Evolutionary conservation across 2,797 vertebrate genomes (phyloP), one percentile per base, ranked within the genome.

Genomic region (Phrynocephalus vlangalii): DNA sequence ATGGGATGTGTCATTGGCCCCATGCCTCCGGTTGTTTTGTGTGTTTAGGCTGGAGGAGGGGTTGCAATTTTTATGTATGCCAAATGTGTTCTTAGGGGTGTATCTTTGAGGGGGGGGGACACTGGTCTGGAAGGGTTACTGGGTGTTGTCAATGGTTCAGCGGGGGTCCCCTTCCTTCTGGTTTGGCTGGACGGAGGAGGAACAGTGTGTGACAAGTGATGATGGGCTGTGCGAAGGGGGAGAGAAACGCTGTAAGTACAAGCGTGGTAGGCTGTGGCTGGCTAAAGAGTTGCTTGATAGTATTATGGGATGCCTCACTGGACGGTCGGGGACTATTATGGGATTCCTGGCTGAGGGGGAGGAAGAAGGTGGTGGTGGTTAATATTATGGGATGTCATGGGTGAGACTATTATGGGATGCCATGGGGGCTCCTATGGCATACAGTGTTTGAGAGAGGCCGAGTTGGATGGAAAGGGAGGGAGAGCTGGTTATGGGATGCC

Each of bases 351-450:
- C 63, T 87, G 71, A 82, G 88, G 88, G 78, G 30, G 6, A 38
- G 50, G 77, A 38, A 73, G 75, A 56, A 18, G 26, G 77, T 48
- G 82, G 75, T 38, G 73, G 86, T 38, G 18, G 66, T 86, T 91
- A 90, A 79, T 95, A 97, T 97, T 97, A 97, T 97, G 96, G 97
- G 96, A 96, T 96, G 90, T 96, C 92, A 94, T 82, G 67, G 80
- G 92, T 88, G 89, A 87, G 92, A 26, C 60, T 96, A 96, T 96
- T 96, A 95, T 95, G 94, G 93, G 93, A 93, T 94, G 94, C 88
- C 84, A 90, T 94, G 94, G 94, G 91, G 90, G 95, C 90, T 95
- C 95, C 95, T 95, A 11, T 33, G 13, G 30, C 71, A 96, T 97
- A 93, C 95, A 96, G 95, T 94, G 93, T 94, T 91, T 92, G 95